Percentiles rank a stretch among this genome's conserved stretches.
Conservation (phyloP, 2,113 vertebrate species). For the Eublepharis macularius region DNA sequence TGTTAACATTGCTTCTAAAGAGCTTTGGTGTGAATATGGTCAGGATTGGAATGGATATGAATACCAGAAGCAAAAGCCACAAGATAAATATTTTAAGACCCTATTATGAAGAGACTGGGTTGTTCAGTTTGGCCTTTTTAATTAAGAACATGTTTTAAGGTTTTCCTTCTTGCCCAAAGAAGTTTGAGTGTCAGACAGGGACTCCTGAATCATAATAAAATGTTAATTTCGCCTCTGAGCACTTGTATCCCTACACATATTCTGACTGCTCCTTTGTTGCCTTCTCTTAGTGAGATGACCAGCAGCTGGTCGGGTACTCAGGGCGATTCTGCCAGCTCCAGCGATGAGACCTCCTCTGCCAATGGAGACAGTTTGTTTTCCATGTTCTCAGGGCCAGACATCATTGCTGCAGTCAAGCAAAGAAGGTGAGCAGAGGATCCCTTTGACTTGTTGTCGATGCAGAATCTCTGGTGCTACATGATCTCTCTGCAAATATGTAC, state of each 20-base stretch:
- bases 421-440: constrained; percentile 80
- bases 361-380: constrained; percentile 98
- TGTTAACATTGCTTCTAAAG: neutral
- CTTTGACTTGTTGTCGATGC: neutral
- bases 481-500: neutral
- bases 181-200: neutral
- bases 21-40: neutral
- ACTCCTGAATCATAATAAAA: neutral
- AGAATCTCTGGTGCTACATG: neutral
- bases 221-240: too few relatives aligned
- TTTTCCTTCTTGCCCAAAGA: neutral
- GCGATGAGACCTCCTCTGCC: constrained; percentile 95
- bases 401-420: constrained; percentile 96
- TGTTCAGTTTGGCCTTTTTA: neutral
- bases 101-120: too few relatives aligned
- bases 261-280: neutral
- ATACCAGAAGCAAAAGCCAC: neutral
- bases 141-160: neutral
- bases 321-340: constrained; percentile 96
- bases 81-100: neutral
- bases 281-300: constrained; percentile 85
- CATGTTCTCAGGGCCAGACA: constrained; percentile 99
- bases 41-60: neutral
- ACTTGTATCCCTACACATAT: too few relatives aligned
- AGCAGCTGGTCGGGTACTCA: constrained; percentile 95